Conservation (phyloP, 1,140 invertebrate genomes). For the Zaprionus camerounensis region DNA sequence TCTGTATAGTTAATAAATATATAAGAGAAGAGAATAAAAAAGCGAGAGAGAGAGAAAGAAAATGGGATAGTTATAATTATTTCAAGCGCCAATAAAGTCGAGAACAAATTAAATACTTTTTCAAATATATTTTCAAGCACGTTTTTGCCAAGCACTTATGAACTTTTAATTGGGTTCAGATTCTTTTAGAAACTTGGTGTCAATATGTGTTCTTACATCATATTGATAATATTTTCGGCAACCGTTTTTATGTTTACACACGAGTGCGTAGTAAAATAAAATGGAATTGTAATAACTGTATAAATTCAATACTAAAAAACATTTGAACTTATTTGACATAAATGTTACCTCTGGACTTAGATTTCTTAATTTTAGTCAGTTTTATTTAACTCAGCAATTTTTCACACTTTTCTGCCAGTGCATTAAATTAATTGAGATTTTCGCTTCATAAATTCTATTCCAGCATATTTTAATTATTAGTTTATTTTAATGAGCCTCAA, state of each 20-base stretch:
- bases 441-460: slow-evolving; percentile 1
- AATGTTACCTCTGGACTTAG: too few relatives aligned
- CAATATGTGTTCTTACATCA: too few relatives aligned
- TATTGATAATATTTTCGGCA: too few relatives aligned
- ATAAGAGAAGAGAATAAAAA: not conserved
- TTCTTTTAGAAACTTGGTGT: too few relatives aligned
- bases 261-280: too few relatives aligned
- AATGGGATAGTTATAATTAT: not conserved
- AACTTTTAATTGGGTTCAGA: not conserved
- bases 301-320: too few relatives aligned
- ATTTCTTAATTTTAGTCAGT: too few relatives aligned
- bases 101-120: not conserved
- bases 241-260: too few relatives aligned
- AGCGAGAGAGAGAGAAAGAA: not conserved
- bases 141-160: not conserved
- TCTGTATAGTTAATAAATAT: not conserved
- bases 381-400: too few relatives aligned
- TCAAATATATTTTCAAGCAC: not conserved
- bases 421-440: not conserved
- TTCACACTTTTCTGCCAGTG: not conserved
- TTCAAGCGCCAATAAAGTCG: not conserved
- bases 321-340: too few relatives aligned
- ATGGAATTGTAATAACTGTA: too few relatives aligned
- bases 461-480: not conserved
- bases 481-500: not conserved